phyloP scores from a whole-genome alignment of 2,888 invertebrate genomes.

The Cantharis nigra region DNA sequence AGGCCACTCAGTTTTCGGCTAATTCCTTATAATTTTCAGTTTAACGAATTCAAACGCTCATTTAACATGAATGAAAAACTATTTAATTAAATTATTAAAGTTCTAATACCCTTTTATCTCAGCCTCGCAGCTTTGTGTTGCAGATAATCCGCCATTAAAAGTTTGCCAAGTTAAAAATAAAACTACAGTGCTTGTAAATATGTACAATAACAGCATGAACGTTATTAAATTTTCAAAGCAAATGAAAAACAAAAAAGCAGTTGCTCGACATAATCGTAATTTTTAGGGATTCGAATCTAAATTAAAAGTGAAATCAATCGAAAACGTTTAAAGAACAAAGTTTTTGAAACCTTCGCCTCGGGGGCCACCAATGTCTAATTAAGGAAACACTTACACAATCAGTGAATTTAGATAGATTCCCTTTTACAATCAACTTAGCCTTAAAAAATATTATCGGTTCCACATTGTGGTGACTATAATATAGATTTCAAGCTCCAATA shows the following conservation, averaged over 20 bases:
- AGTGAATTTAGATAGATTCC: not conserved
- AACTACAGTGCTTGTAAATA: not conserved
- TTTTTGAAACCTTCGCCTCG: not conserved
- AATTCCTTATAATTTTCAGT: not conserved
- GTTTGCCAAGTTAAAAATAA: not conserved
- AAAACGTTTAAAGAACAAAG: not conserved
- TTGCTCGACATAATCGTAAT: not conserved
- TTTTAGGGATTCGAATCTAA: not conserved
- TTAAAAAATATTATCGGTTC: not conserved
- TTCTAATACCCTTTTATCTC: not conserved
- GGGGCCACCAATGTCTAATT: not conserved
- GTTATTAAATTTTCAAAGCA: not conserved
- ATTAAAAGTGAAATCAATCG: not conserved
- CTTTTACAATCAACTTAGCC: not conserved
- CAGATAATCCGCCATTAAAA: not conserved
- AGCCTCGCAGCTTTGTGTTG: not conserved
- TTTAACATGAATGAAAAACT: not conserved
- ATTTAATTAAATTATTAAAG: not conserved
- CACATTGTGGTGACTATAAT: not conserved
- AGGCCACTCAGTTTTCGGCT: not conserved
- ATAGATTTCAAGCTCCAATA: not conserved
- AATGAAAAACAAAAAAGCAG: not conserved
- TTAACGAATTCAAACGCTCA: not conserved
- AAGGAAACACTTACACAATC: not conserved
- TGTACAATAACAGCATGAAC: not conserved